Evolutionary conservation across 2,113 vertebrate species (phyloP).

Genomic region (Myiopsitta monachus): DNA sequence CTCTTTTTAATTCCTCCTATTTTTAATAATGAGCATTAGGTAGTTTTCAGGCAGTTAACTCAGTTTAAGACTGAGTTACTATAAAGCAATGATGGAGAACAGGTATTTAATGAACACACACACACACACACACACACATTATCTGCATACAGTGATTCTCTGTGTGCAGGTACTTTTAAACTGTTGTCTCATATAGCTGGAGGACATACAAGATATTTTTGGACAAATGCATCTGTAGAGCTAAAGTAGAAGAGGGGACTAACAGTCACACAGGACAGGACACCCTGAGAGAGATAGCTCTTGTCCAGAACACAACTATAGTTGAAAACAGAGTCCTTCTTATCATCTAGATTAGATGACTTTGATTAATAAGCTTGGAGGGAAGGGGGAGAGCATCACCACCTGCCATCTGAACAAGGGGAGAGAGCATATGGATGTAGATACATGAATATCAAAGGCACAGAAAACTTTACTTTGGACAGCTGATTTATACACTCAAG

Average conservation of each 20-base stretch:
- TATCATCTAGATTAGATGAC: neutral
- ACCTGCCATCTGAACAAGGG: neutral
- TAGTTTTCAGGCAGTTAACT: too few relatives aligned
- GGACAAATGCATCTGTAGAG: neutral
- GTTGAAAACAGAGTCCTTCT: neutral
- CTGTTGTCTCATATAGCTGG: neutral
- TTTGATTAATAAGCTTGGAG: neutral
- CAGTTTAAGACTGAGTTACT: neutral
- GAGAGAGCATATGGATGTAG: neutral
- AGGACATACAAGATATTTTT: neutral
- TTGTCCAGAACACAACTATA: neutral
- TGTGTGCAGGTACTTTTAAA: neutral
- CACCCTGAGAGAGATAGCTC: neutral
- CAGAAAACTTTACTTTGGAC: neutral
- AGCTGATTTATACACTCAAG: neutral
- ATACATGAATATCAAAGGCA: neutral
- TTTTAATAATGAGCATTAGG: neutral
- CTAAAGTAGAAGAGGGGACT: neutral
- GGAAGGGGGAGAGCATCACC: neutral
- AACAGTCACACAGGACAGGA: neutral
- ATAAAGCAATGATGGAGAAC: neutral
- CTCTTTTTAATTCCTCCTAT: neutral
- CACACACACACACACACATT: neutral
- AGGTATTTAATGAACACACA: neutral
- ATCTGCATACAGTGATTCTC: neutral